Evolutionary conservation across 2,113 vertebrate genomes (phyloP).

Genomic region (Thunnus thynnus): DNA sequence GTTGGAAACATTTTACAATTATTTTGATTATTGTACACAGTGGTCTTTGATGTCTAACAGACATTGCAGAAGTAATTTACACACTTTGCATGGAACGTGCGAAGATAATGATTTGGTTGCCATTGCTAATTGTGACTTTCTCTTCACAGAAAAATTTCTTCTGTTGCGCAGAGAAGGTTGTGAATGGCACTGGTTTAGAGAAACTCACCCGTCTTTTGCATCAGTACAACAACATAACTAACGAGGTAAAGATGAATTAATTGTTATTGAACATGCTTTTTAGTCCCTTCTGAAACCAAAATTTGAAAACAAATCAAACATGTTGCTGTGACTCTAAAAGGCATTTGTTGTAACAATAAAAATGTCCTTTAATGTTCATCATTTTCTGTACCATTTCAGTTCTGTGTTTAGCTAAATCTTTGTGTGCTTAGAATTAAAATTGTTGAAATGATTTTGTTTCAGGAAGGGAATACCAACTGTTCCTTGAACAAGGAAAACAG

Average conservation of each 20-base stretch:
- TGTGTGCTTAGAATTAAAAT: not conserved
- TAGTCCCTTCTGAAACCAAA: not conserved
- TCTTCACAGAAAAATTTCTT: not conserved
- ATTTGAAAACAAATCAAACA: not conserved
- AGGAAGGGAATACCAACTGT: not conserved
- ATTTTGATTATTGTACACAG: not conserved
- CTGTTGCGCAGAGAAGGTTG: slow-evolving; percentile 40
- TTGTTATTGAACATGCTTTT: not conserved
- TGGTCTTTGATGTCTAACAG: not conserved
- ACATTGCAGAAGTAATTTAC: not conserved
- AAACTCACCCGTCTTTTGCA: rapidly evolving
- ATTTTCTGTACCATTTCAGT: not conserved
- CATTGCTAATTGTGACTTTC: slow-evolving; percentile 12
- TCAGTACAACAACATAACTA: rapidly evolving
- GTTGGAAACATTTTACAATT: slow-evolving; percentile 18
- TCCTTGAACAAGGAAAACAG: rapidly evolving
- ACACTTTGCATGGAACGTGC: not conserved
- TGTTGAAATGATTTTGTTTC: slow-evolving; percentile 29
- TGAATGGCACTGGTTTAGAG: not conserved
- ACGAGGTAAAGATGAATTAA: slow-evolving; percentile 42
- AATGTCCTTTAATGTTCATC: not conserved
- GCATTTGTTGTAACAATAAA: not conserved
- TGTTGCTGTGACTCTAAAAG: not conserved
- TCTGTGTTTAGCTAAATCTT: not conserved
- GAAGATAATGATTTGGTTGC: not conserved